Percentiles rank a stretch among this genome's conserved stretches.
Conservation (phyloP, 1,140 invertebrate species). For the Hylyphantes graminicola region DNA sequence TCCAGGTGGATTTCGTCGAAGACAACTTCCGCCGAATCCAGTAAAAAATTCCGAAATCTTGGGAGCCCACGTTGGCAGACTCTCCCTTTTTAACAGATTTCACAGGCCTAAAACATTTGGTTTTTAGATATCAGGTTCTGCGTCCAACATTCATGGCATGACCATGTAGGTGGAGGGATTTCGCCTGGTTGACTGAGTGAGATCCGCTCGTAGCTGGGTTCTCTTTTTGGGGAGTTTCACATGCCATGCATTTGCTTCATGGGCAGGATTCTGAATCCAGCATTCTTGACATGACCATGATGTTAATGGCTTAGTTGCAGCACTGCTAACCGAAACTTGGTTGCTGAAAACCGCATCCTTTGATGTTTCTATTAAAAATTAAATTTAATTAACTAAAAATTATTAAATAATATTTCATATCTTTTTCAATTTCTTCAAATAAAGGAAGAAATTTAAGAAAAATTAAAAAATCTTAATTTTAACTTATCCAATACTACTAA, state of each 20-base stretch:
- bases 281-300: conserved; percentile 77
- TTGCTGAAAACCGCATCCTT: background rate
- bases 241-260: conserved; percentile 75
- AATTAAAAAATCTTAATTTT: no score
- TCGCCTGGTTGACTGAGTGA: background rate
- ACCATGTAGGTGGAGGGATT: conserved; percentile 70
- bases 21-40: conserved; percentile 51
- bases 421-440: no score
- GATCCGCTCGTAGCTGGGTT: background rate
- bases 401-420: no score
- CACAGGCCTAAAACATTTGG: conserved; percentile 77
- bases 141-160: conserved; percentile 76
- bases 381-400: no score
- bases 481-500: no score
- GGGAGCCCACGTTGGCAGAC: background rate
- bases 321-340: background rate
- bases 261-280: conserved; percentile 74
- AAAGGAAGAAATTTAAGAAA: no score
- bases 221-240: conserved; percentile 72
- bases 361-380: no score
- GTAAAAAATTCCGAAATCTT: no score
- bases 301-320: conserved; percentile 65
- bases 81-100: conserved; percentile 72
- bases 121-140: conserved; percentile 72
- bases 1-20: conserved; percentile 72